phyloP scores from a whole-genome alignment of 2,797 vertebrate species.

The Psittacula derbiana region DNA sequence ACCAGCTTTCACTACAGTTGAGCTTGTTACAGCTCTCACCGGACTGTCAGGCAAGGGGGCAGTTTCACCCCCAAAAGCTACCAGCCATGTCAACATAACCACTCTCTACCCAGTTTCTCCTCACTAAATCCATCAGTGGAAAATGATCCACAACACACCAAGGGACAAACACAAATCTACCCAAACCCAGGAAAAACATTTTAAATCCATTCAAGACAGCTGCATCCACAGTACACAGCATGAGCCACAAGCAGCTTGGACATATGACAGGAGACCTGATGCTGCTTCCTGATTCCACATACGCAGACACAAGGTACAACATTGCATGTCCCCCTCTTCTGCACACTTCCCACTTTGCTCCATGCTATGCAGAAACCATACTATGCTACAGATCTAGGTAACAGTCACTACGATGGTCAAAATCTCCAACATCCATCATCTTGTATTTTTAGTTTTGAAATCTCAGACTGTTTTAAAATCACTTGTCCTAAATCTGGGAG shows the following conservation, averaged over 20 bases:
- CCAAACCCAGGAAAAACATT: neutral
- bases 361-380: neutral
- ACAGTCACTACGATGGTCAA: neutral
- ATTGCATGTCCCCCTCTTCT: accelerated
- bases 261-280: neutral
- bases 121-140: neutral
- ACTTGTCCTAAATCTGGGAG: neutral
- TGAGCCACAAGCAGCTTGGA: neutral
- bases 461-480: neutral
- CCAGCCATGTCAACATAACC: neutral
- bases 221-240: neutral
- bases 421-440: neutral
- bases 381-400: neutral
- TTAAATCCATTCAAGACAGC: neutral
- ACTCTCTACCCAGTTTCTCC: neutral
- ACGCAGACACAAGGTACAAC: neutral
- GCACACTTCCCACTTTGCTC: neutral
- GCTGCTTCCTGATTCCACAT: neutral
- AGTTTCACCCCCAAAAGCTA: neutral
- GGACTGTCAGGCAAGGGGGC: neutral
- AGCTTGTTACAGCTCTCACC: neutral
- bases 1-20: neutral
- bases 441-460: neutral
- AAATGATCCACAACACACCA: neutral
- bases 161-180: neutral